phyloP scores from a whole-genome alignment of 2,113 vertebrate genomes.

The Mixornis gularis region DNA sequence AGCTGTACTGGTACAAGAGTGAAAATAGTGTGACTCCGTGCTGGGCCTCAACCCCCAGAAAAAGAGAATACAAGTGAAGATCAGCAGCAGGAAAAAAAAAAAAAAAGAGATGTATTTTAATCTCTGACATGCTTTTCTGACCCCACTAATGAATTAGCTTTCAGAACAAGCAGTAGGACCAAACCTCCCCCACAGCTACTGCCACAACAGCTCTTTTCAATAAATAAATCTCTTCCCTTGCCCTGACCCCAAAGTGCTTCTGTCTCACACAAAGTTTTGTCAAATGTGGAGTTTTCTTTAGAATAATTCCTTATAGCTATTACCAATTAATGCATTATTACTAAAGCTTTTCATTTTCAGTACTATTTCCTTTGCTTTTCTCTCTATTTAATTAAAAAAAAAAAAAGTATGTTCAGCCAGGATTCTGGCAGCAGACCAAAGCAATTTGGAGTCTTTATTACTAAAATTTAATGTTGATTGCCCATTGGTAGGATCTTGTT shows the following conservation, averaged over 20 bases:
- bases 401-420: neutral
- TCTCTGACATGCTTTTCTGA: neutral
- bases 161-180: neutral
- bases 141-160: neutral
- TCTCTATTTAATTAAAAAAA: neutral
- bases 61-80: neutral
- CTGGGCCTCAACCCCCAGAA: neutral
- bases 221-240: neutral
- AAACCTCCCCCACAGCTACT: neutral
- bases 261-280: neutral
- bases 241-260: neutral
- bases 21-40: neutral
- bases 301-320: neutral
- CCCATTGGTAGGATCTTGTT: neutral
- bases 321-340: neutral
- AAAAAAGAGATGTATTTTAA: neutral
- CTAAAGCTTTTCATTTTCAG: neutral
- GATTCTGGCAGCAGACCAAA: neutral
- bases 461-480: neutral
- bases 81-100: neutral
- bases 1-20: neutral
- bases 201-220: neutral
- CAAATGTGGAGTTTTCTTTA: neutral
- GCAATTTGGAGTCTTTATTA: neutral
- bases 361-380: neutral